A percentile compares a stretch with the other conserved stretches of the same genome.
phyloP scores from a whole-genome alignment of 1,140 invertebrate genomes.

The Bombus vancouverensis region DNA sequence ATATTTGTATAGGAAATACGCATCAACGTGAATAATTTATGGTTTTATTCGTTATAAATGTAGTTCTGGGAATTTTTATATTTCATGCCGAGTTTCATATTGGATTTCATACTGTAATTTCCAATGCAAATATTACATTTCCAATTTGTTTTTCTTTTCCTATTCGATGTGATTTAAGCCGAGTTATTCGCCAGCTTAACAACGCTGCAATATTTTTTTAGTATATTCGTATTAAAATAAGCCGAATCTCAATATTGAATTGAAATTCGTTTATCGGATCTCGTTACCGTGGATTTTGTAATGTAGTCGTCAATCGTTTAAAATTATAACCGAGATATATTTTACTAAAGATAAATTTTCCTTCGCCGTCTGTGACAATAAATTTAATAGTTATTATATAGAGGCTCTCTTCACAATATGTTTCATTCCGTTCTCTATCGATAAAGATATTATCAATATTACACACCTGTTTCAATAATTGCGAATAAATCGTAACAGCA shows the following conservation, averaged over 20 bases:
- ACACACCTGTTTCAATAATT: too few species aligned
- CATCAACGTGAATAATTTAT: slow-evolving; percentile 7
- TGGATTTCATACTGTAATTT: neutral
- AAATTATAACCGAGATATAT: neutral
- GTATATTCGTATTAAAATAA: neutral
- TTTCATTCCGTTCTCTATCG: too few species aligned
- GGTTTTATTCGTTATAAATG: slow-evolving; percentile 3
- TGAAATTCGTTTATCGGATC: neutral
- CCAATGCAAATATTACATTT: slow-evolving; percentile 14
- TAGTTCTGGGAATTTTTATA: neutral
- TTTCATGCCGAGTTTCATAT: neutral
- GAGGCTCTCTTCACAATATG: too few species aligned
- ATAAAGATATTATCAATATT: too few species aligned
- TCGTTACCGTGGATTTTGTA: neutral
- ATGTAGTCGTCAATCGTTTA: neutral
- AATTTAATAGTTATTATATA: too few species aligned
- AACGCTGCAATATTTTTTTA: neutral
- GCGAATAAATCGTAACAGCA: too few species aligned
- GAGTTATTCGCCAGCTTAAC: neutral
- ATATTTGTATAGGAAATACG: neutral
- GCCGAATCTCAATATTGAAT: neutral
- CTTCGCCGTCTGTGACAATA: too few species aligned
- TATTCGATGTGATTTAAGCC: neutral
- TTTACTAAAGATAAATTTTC: neutral
- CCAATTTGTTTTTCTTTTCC: neutral